Conservation (phyloP, 2,888 invertebrate genomes). For the Pinctada fucata region DNA sequence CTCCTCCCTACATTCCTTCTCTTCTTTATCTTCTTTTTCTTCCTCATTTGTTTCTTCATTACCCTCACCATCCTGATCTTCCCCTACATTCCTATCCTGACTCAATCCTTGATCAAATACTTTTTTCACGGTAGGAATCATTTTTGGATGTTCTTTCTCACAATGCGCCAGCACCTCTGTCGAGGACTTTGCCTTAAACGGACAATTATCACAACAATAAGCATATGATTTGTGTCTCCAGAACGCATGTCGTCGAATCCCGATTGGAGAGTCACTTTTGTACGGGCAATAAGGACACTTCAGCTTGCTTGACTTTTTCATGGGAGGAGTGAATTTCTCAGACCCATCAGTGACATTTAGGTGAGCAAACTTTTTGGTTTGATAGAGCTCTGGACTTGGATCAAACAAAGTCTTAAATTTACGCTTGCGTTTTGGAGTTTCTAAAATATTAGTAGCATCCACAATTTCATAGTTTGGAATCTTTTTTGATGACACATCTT, state of each 20-base stretch:
- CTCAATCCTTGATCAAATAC: slow-evolving; percentile 1
- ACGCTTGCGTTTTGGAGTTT: slow-evolving; percentile 9
- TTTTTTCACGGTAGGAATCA: slow-evolving; percentile 13
- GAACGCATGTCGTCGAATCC: slow-evolving; percentile 30
- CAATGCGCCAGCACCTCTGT: slow-evolving; percentile 24
- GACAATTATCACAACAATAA: slow-evolving; percentile 48
- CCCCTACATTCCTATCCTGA: neutral
- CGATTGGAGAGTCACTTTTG: slow-evolving; percentile 11
- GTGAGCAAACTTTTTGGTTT: neutral
- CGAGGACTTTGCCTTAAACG: slow-evolving; percentile 26
- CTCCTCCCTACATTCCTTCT: slow-evolving; percentile 4
- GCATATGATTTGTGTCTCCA: slow-evolving; percentile 33
- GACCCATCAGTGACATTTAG: neutral
- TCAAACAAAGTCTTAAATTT: slow-evolving; percentile 29
- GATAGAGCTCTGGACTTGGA: slow-evolving; percentile 16
- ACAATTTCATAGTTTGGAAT: slow-evolving; percentile 27
- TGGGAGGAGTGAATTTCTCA: neutral
- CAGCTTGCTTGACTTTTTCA: neutral
- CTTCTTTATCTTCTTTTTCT: neutral
- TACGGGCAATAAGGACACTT: slow-evolving; percentile 28
- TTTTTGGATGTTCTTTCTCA: slow-evolving; percentile 24
- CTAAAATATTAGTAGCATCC: slow-evolving; percentile 23
- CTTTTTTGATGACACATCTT: neutral
- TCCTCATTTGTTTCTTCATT: neutral
- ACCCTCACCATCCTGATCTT: neutral